Percentiles rank a stretch among this genome's conserved stretches.
phyloP scores from a whole-genome alignment of 2,888 invertebrate species.

The Julus scanicus region DNA sequence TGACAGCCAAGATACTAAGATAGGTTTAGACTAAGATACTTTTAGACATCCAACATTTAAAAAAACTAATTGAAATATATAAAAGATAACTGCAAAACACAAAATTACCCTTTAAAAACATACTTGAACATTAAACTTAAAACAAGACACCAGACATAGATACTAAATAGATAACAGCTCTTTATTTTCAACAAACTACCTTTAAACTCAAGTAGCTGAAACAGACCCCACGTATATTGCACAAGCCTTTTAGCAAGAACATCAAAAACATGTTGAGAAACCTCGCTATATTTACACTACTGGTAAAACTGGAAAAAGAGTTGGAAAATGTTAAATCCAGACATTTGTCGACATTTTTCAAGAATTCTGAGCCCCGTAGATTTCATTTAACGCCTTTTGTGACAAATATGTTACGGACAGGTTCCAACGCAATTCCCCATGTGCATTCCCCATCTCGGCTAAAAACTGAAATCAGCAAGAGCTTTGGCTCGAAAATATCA shows the following conservation, averaged over 20 bases:
- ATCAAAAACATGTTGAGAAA: not conserved
- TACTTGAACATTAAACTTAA: no score
- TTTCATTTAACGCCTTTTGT: conserved; percentile 47
- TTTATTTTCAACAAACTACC: not conserved
- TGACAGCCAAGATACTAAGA: no score
- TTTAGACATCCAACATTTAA: no score
- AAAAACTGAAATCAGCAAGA: not conserved
- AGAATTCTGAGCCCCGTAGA: conserved; percentile 22
- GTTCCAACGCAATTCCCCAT: conserved; percentile 34
- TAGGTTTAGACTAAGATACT: no score
- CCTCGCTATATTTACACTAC: not conserved
- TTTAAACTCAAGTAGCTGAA: not conserved
- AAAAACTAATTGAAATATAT: no score
- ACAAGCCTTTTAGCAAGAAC: not conserved
- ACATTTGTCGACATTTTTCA: not conserved
- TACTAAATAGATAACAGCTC: no score
- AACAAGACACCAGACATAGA: no score
- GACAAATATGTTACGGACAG: conserved; percentile 40
- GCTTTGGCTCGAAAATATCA: conserved; percentile 41
- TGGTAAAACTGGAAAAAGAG: not conserved
- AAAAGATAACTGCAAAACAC: no score
- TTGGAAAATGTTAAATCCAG: not conserved
- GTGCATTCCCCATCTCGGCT: conserved; percentile 1
- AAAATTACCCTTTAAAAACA: no score
- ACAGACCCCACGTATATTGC: not conserved